A percentile compares a stretch with the other conserved stretches of the same genome.
phyloP scores from a whole-genome alignment of 2,888 invertebrate species.

The Zelleria hepariella region DNA sequence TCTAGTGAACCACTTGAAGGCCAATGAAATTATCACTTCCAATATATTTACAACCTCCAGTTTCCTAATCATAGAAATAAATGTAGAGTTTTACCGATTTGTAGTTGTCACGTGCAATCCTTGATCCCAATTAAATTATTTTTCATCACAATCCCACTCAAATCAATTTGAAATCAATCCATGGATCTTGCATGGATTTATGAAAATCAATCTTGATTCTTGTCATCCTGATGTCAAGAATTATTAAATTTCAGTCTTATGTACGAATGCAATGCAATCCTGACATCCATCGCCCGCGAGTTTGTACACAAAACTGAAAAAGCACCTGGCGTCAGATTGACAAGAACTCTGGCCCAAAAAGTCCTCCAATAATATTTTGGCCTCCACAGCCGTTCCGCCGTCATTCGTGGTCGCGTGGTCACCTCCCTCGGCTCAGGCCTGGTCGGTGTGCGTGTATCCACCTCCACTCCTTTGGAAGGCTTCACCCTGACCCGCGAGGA shows the following conservation, averaged over 20 bases:
- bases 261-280: no score
- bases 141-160: no score
- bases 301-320: no score
- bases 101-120: background rate
- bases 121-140: no score
- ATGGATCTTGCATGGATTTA: no score
- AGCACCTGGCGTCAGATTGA: no score
- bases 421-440: conserved; percentile 93
- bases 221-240: no score
- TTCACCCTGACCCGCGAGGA: conserved; percentile 94
- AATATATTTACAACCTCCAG: background rate
- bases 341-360: no score
- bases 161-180: no score
- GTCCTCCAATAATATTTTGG: conserved; percentile 12
- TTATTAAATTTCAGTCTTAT: no score
- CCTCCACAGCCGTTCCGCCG: conserved; percentile 90
- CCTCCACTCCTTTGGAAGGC: conserved; percentile 94
- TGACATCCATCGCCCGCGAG: no score
- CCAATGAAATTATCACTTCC: conserved; percentile 2
- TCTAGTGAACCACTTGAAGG: background rate
- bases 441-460: conserved; percentile 95
- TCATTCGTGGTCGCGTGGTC: conserved; percentile 95
- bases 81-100: background rate
- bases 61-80: background rate
- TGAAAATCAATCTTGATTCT: no score